phyloP scores from a whole-genome alignment of 64 coral and sea anemone species.

The Porites lutea region DNA sequence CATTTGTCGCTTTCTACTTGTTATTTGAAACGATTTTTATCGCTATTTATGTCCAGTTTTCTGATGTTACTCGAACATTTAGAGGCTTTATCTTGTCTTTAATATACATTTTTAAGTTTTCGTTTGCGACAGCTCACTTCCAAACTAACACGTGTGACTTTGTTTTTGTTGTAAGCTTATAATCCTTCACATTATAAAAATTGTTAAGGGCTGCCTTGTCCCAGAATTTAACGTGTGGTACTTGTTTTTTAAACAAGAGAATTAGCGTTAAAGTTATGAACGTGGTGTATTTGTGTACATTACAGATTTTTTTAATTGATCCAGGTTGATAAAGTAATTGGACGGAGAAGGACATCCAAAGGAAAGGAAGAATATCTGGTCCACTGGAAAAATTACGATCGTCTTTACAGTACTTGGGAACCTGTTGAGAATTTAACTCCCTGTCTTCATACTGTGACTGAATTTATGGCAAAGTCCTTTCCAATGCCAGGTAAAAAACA shows the following conservation, averaged over 20 bases:
- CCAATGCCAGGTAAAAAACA: slow-evolving; percentile 82
- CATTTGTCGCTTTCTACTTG: not conserved
- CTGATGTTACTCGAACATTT: too few relatives aligned
- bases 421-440: slow-evolving; percentile 81
- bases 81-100: not conserved
- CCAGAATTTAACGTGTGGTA: not conserved
- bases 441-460: slow-evolving; percentile 57
- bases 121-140: not conserved
- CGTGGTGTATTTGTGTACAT: too few relatives aligned
- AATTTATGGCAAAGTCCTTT: slow-evolving; percentile 86
- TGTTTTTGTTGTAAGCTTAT: too few relatives aligned
- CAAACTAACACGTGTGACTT: too few relatives aligned
- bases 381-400: slow-evolving; percentile 87
- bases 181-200: too few relatives aligned
- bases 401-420: slow-evolving; percentile 84
- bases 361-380: slow-evolving; percentile 92
- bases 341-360: slow-evolving; percentile 73
- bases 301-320: not conserved
- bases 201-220: too few relatives aligned
- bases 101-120: not conserved
- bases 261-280: too few relatives aligned
- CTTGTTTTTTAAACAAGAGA: too few relatives aligned
- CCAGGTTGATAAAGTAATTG: slow-evolving; percentile 87
- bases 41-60: too few relatives aligned
- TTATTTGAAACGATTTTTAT: too few relatives aligned